Conservation (phyloP, 2,113 vertebrate genomes). For the Callorhinus ursinus region DNA sequence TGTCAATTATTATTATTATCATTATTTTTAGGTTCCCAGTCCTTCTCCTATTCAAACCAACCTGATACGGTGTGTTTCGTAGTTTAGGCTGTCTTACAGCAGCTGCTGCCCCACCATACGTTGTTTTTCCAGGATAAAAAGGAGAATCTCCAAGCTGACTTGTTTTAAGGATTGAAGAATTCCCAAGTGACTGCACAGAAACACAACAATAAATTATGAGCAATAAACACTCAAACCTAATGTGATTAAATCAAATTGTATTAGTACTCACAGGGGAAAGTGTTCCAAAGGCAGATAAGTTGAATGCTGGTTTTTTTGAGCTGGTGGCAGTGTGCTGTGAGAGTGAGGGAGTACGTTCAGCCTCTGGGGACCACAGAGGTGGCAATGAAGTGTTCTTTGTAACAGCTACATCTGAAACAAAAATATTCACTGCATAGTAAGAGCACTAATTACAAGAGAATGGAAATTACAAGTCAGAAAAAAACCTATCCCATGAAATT, state of each 20-base stretch:
- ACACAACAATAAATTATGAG: conserved; percentile 61
- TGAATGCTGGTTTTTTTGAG: conserved; percentile 96
- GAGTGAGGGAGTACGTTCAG: conserved; percentile 90
- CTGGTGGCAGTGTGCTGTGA: conserved; percentile 90
- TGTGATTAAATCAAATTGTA: conserved; percentile 34
- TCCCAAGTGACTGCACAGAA: conserved; percentile 90
- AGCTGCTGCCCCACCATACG: conserved; percentile 95
- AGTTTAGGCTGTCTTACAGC: conserved; percentile 86
- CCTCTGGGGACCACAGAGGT: conserved; percentile 95
- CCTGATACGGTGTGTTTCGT: conserved; percentile 92
- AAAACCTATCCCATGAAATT: not conserved
- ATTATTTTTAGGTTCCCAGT: not conserved
- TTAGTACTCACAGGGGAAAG: conserved; percentile 92
- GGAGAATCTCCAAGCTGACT: conserved; percentile 96
- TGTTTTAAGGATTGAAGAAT: conserved; percentile 92
- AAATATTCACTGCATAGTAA: not conserved
- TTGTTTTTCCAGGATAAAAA: conserved; percentile 98
- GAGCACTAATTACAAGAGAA: conserved; percentile 20
- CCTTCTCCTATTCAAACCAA: conserved; percentile 62
- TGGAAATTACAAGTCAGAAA: conserved; percentile 3
- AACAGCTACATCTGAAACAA: conserved; percentile 92
- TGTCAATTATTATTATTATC: not conserved
- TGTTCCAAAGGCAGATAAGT: conserved; percentile 95
- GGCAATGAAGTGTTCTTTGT: conserved; percentile 92
- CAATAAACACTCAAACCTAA: conserved; percentile 54